Percentiles rank a stretch among this genome's conserved stretches.
Conservation (phyloP, 2,797 vertebrate genomes). For the Pipistrellus kuhlii region DNA sequence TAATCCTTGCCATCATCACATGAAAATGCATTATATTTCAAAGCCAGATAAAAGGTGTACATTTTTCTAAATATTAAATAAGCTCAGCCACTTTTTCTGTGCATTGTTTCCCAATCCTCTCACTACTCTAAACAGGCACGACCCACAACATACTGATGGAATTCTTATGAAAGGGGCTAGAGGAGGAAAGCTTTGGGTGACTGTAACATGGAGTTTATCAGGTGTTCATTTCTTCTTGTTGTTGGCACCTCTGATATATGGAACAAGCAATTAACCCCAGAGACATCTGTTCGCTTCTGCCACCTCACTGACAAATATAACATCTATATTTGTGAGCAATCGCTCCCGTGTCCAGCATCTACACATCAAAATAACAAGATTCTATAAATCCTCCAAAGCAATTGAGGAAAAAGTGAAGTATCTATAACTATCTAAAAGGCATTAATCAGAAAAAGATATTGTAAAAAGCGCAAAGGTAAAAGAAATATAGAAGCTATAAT, state of each 20-base stretch:
- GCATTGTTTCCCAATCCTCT: background rate
- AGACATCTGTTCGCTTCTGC: background rate
- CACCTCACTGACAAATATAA: background rate
- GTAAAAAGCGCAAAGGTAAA: background rate
- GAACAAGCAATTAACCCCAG: background rate
- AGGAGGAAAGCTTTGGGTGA: background rate
- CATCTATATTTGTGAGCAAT: background rate
- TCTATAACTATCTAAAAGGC: background rate
- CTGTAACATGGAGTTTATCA: background rate
- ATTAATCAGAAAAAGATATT: background rate
- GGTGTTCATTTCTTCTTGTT: background rate
- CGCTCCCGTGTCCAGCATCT: background rate
- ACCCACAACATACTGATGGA: background rate
- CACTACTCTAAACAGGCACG: background rate
- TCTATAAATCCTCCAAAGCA: background rate
- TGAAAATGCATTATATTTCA: background rate
- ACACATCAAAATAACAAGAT: background rate
- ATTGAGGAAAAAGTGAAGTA: background rate
- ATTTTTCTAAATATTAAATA: constrained; percentile 23
- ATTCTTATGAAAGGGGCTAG: background rate
- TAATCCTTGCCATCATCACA: background rate
- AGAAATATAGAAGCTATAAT: background rate
- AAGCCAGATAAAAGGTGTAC: background rate
- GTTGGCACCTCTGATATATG: background rate
- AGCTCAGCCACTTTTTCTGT: background rate